These are phyloP conservation scores for Cyphomyrus discorhynchus DNA, from an alignment of 2,113 vertebrate genomes.

Conservation along the genomic window DNA sequence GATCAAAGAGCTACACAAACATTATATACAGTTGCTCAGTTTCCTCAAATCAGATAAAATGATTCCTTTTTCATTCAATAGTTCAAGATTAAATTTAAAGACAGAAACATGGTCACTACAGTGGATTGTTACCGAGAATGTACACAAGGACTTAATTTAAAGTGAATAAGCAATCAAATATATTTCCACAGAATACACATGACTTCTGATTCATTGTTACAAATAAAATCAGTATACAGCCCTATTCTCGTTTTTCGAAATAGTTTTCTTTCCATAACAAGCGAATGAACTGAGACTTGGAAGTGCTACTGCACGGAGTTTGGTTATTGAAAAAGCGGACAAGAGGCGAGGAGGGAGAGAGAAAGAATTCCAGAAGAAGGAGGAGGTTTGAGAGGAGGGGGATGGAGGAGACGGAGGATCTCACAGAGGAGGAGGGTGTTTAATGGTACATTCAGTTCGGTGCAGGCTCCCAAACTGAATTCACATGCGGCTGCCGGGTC, in stretches of 20 bases:
- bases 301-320: neutral
- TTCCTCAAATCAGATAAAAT: neutral
- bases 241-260: neutral
- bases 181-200: neutral
- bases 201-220: neutral
- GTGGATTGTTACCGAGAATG: neutral
- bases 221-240: neutral
- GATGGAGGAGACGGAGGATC: slow-evolving; percentile 13
- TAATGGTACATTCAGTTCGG: slow-evolving; percentile 14
- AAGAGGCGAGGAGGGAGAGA: neutral
- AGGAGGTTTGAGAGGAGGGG: slow-evolving; percentile 30
- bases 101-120: neutral
- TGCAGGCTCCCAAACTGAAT: slow-evolving; percentile 36
- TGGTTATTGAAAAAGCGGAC: neutral
- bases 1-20: neutral
- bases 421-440: neutral
- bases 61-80: neutral
- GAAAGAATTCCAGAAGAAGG: neutral
- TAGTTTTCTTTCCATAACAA: neutral
- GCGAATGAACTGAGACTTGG: neutral
- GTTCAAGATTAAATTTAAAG: neutral
- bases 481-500: slow-evolving; percentile 59
- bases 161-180: neutral
- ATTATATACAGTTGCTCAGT: neutral
- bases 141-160: neutral